These are phyloP conservation scores for Lasiurus borealis DNA, from an alignment of 2,113 vertebrate species.

Conservation along the genomic window DNA sequence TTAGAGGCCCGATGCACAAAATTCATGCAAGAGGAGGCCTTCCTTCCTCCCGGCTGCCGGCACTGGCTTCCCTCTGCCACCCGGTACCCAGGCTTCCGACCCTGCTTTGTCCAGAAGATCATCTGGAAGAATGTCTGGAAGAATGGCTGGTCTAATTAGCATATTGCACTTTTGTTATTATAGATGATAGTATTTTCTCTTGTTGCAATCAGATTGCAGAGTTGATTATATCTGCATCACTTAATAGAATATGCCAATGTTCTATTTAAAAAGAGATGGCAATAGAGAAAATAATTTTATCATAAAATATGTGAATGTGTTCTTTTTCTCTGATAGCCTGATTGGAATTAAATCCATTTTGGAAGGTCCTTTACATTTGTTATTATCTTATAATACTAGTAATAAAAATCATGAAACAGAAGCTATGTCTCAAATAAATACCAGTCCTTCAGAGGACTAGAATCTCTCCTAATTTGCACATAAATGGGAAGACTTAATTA, in stretches of 20 bases:
- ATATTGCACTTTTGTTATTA: no score
- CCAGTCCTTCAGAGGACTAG: neutral
- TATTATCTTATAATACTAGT: conserved; percentile 21
- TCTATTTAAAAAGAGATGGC: conserved; percentile 50
- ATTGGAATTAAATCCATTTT: conserved; percentile 49
- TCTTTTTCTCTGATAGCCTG: neutral
- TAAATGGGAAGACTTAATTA: conserved; percentile 14
- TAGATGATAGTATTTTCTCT: neutral
- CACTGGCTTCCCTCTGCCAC: no score
- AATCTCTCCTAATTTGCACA: conserved; percentile 38
- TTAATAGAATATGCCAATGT: conserved; percentile 44
- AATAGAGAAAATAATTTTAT: conserved; percentile 33
- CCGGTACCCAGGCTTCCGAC: no score
- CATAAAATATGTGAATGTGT: conserved; percentile 20
- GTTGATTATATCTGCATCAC: neutral
- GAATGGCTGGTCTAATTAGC: no score
- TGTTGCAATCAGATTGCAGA: neutral
- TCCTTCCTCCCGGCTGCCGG: no score
- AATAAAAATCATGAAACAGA: conserved; percentile 58
- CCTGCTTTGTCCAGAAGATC: no score
- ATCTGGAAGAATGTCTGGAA: no score
- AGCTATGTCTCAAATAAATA: conserved; percentile 50
- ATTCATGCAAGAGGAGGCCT: no score
- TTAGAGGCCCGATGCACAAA: no score
- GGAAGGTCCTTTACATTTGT: conserved; percentile 38